These are phyloP conservation scores for Ophraella communa DNA, from an alignment of 2,888 invertebrate genomes.

Conservation along the genomic window DNA sequence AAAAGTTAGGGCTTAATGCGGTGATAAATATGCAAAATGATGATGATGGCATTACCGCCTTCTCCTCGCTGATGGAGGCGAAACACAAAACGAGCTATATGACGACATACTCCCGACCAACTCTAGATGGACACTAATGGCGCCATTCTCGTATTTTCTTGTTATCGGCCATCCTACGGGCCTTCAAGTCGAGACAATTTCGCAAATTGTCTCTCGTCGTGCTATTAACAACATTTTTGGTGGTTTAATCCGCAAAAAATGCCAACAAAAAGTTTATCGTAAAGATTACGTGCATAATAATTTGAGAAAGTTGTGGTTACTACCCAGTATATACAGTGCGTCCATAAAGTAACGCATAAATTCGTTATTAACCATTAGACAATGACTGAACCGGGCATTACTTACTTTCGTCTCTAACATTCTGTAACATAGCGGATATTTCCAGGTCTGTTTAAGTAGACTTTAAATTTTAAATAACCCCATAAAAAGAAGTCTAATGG, in stretches of 20 bases:
- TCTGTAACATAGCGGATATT: too few relatives aligned
- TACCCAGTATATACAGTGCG: too few relatives aligned
- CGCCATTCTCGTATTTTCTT: conserved; percentile 25
- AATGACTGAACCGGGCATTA: too few relatives aligned
- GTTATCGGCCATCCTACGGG: conserved; percentile 21
- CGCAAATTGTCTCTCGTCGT: not conserved
- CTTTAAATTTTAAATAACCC: too few relatives aligned
- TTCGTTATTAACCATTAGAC: too few relatives aligned
- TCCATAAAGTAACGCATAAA: too few relatives aligned
- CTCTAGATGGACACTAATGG: conserved; percentile 26
- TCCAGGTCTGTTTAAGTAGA: too few relatives aligned
- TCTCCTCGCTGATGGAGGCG: not conserved
- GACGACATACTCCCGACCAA: conserved; percentile 15
- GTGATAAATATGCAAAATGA: conserved; percentile 29
- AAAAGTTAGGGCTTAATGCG: conserved; percentile 21
- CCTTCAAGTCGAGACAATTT: conserved; percentile 1
- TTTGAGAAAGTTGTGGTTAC: too few relatives aligned
- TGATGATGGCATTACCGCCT: conserved; percentile 14
- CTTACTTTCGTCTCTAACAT: too few relatives aligned
- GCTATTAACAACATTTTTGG: not conserved
- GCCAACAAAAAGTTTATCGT: not conserved
- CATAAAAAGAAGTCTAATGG: too few relatives aligned
- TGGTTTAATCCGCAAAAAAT: too few relatives aligned
- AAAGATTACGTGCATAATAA: not conserved
- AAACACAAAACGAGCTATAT: conserved; percentile 5